Percentiles rank a stretch among this genome's conserved stretches.
Evolutionary conservation across 2,113 vertebrate species (phyloP).

Genomic region (Oryzias javanicus): DNA sequence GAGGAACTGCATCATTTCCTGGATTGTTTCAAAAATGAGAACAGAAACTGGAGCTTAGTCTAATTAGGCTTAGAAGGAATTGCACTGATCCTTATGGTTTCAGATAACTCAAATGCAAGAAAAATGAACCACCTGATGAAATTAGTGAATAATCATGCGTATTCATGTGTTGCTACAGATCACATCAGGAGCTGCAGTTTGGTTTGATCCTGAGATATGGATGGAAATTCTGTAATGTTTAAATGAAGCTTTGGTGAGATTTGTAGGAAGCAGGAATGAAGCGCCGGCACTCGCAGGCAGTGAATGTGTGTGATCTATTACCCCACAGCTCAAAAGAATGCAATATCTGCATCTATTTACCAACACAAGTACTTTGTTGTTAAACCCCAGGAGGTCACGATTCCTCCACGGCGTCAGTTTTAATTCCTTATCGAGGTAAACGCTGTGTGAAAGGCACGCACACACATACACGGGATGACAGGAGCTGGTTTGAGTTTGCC

Average conservation of each 20-base stretch:
- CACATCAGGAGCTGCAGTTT: slow-evolving; percentile 34
- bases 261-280: slow-evolving; percentile 57
- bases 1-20: no score
- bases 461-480: slow-evolving; percentile 38
- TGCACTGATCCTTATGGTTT: no score
- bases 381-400: slow-evolving; percentile 53
- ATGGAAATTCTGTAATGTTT: slow-evolving; percentile 66
- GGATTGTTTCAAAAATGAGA: no score
- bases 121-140: no score
- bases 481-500: slow-evolving; percentile 53
- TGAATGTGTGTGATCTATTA: slow-evolving; percentile 51
- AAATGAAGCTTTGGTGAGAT: slow-evolving; percentile 52
- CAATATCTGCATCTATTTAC: slow-evolving; percentile 71
- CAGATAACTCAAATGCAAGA: no score
- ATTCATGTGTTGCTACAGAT: no score
- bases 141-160: no score
- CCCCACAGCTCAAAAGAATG: slow-evolving; percentile 50
- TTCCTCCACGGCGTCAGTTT: slow-evolving; percentile 54
- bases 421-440: slow-evolving; percentile 63
- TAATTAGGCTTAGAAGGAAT: no score
- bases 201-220: slow-evolving; percentile 48
- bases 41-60: no score
- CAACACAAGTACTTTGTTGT: slow-evolving; percentile 66
- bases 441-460: slow-evolving; percentile 52
- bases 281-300: slow-evolving; percentile 32